phyloP scores from a whole-genome alignment of 1,140 invertebrate genomes.

The Euschistus heros region DNA sequence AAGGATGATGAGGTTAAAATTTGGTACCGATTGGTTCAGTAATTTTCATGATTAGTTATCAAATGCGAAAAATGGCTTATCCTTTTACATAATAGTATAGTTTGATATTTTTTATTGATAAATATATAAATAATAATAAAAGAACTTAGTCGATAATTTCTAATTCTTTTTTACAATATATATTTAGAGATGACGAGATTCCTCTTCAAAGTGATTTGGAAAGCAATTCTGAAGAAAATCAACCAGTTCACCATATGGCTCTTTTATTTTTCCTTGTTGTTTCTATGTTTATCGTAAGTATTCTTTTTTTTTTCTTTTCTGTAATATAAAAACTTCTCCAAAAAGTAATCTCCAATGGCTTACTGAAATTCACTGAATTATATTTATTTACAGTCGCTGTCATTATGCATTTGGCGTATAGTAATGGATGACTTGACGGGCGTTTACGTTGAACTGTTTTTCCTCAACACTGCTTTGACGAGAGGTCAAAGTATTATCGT shows the following conservation, averaged over 20 bases:
- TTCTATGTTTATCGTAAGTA: constrained; percentile 78
- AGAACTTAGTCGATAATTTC: too few relatives aligned
- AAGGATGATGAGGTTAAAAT: too few relatives aligned
- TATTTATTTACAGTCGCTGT: constrained; percentile 51
- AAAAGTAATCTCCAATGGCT: too few relatives aligned
- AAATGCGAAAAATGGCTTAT: too few relatives aligned
- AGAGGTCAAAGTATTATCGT: constrained; percentile 80
- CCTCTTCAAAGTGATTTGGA: not conserved
- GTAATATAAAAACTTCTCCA: too few relatives aligned
- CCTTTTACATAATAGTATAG: too few relatives aligned
- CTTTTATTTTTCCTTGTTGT: constrained; percentile 67
- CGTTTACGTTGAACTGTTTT: constrained; percentile 82
- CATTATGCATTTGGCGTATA: constrained; percentile 74
- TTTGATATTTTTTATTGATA: too few relatives aligned
- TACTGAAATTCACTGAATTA: not conserved
- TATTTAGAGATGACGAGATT: not conserved
- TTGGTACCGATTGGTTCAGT: too few relatives aligned
- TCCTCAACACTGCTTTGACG: constrained; percentile 77
- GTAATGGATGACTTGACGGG: constrained; percentile 73
- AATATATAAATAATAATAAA: too few relatives aligned
- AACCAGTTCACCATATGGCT: constrained; percentile 70
- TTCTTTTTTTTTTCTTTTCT: too few relatives aligned
- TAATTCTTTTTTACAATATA: too few relatives aligned
- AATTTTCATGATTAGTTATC: too few relatives aligned
- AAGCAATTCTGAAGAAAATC: constrained; percentile 40